These are phyloP conservation scores for Agrotis ipsilon DNA, from an alignment of 2,888 invertebrate species.

Conservation along the genomic window DNA sequence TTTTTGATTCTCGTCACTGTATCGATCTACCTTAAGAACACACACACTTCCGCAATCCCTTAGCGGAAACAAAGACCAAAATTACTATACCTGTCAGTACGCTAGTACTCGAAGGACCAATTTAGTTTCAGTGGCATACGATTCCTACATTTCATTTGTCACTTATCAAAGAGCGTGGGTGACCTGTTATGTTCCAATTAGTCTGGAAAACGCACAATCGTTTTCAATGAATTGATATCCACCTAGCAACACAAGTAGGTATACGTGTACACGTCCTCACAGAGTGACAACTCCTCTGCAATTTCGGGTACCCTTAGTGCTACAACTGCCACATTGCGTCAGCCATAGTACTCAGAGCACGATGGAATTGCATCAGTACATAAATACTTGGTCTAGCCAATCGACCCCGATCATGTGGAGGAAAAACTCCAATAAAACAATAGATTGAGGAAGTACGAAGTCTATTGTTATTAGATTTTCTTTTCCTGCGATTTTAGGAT, in stretches of 20 bases:
- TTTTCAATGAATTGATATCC: neutral
- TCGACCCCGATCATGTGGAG: neutral
- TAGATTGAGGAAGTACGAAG: neutral
- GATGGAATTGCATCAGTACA: conserved; percentile 55
- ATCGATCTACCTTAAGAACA: no score
- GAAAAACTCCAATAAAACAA: conserved; percentile 21
- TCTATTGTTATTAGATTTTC: conserved; percentile 4
- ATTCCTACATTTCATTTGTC: neutral
- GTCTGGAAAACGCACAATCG: neutral
- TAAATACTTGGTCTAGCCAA: conserved; percentile 4
- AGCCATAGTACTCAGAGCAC: conserved; percentile 21
- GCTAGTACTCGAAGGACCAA: no score
- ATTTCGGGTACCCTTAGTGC: conserved; percentile 3
- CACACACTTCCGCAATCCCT: no score
- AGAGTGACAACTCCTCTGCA: conserved; percentile 3
- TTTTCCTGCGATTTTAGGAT: conserved; percentile 4
- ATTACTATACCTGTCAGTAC: no score
- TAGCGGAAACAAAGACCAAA: no score
- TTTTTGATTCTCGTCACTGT: no score
- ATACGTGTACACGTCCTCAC: conserved; percentile 3
- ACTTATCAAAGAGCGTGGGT: neutral
- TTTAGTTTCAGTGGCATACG: no score
- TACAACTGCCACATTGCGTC: conserved; percentile 39
- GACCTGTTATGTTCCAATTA: neutral
- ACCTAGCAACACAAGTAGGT: conserved; percentile 12